phyloP scores from a whole-genome alignment of 2,113 vertebrate species.

The Chionomys nivalis region DNA sequence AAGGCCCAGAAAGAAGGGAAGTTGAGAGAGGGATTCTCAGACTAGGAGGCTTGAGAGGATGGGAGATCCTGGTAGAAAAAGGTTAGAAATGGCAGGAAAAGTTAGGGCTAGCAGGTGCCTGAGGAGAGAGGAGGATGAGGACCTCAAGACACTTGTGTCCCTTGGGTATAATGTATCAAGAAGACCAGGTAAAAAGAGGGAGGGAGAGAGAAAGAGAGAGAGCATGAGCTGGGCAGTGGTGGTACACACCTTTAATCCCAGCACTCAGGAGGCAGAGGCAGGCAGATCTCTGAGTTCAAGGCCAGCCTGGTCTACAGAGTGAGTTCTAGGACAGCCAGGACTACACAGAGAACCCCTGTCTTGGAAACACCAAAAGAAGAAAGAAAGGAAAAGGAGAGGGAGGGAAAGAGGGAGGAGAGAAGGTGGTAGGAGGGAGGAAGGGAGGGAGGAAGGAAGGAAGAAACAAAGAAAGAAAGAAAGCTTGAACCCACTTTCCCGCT shows the following conservation, averaged over 20 bases:
- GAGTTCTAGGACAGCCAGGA: neutral
- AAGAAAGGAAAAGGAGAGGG: neutral
- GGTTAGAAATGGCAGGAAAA: neutral
- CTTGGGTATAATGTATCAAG: neutral
- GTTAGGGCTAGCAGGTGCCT: neutral
- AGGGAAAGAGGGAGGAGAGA: neutral
- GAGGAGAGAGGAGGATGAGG: neutral
- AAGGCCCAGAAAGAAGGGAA: neutral
- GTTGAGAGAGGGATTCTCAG: neutral
- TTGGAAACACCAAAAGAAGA: neutral
- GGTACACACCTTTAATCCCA: too few species aligned
- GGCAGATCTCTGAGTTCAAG: neutral
- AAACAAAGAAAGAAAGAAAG: neutral
- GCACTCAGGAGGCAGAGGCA: neutral
- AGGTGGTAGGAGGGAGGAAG: too few species aligned
- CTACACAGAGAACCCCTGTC: neutral
- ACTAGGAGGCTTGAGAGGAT: neutral
- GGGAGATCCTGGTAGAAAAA: neutral
- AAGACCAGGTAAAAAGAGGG: neutral
- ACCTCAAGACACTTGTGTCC: neutral
- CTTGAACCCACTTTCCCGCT: neutral
- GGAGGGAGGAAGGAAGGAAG: neutral
- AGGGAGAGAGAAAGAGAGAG: too few species aligned
- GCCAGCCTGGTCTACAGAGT: neutral
- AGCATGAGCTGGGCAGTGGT: too few species aligned